These are phyloP conservation scores for Atta texana DNA, from an alignment of 1,140 invertebrate species.

Conservation along the genomic window DNA sequence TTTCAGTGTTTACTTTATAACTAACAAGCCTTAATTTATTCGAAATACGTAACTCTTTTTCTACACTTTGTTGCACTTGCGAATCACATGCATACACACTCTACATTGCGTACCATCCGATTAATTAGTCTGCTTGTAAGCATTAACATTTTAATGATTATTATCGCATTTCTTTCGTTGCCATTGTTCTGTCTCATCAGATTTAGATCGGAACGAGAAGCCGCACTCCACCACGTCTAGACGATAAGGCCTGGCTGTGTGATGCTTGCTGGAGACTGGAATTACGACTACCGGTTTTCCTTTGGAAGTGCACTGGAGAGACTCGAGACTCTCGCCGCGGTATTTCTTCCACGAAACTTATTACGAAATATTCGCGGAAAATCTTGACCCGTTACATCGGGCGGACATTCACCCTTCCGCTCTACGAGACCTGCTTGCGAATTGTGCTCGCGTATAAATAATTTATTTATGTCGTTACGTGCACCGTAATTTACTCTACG, in stretches of 20 bases:
- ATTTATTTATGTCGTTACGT: conserved; percentile 32
- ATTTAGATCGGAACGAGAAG: conserved; percentile 17
- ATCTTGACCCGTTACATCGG: conserved; percentile 49
- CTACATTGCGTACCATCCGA: background rate
- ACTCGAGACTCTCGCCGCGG: conserved; percentile 56
- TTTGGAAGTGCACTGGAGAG: conserved; percentile 39
- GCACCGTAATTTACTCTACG: background rate
- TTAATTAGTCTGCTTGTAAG: conserved; percentile 39
- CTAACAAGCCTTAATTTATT: no score
- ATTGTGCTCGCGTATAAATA: conserved; percentile 28
- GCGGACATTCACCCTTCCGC: conserved; percentile 45
- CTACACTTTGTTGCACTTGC: background rate
- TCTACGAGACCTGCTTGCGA: background rate
- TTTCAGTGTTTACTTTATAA: no score
- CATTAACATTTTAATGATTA: background rate
- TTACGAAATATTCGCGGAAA: conserved; percentile 70
- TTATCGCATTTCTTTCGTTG: conserved; percentile 15
- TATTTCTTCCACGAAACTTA: conserved; percentile 64
- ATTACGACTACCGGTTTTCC: conserved; percentile 72
- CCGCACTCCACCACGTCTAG: conserved; percentile 27
- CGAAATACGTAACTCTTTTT: background rate
- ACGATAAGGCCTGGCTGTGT: conserved; percentile 58
- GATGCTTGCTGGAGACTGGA: conserved; percentile 67
- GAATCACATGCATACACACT: background rate
- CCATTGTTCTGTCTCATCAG: conserved; percentile 14